Conservation (phyloP, 2,797 vertebrate genomes). For the Salmo trutta region DNA sequence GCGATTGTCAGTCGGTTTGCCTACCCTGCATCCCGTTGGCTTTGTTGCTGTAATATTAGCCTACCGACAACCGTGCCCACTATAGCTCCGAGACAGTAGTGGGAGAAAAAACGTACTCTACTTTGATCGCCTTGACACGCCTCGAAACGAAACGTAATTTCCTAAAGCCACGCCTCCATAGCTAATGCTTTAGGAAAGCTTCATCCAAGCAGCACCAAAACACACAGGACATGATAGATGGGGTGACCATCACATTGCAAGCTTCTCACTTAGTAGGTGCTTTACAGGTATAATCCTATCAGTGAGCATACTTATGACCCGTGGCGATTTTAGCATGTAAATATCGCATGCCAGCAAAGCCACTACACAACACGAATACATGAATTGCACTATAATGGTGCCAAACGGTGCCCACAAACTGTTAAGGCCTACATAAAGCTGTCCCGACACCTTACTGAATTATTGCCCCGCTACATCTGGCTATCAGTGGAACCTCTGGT, state of each 20-base stretch:
- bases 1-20: background rate
- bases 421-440: too few species aligned
- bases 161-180: background rate
- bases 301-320: background rate
- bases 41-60: background rate
- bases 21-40: background rate
- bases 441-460: too few species aligned
- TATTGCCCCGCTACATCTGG: too few species aligned
- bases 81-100: background rate
- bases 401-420: too few species aligned
- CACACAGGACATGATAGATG: slow-evolving; percentile 53
- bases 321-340: too few species aligned
- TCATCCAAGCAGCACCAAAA: background rate
- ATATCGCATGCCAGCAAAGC: background rate
- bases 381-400: too few species aligned
- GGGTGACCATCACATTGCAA: slow-evolving; percentile 76
- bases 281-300: slow-evolving; percentile 67
- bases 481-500: too few species aligned
- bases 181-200: background rate
- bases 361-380: too few species aligned
- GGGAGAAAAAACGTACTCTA: background rate
- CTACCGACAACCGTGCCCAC: background rate
- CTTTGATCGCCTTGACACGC: background rate
- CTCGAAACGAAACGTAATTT: background rate
- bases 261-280: slow-evolving; percentile 70